A percentile compares a stretch with the other conserved stretches of the same genome.
phyloP scores from a whole-genome alignment of 2,888 invertebrate genomes.

The Cecidostiba fungosa region DNA sequence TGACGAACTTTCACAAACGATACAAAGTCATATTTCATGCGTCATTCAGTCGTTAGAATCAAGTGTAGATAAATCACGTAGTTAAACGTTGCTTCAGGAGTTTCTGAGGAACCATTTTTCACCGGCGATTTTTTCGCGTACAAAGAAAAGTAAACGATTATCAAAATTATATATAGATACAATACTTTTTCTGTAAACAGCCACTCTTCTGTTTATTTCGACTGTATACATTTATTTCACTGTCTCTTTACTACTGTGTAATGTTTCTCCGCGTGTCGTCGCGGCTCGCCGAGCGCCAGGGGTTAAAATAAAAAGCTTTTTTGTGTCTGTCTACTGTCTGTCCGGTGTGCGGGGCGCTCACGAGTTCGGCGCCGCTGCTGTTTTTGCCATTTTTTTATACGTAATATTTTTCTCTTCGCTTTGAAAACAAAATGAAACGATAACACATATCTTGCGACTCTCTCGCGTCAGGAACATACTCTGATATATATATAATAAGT shows the following conservation, averaged over 20 bases:
- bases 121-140: not conserved
- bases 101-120: constrained; percentile 44
- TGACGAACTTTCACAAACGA: not conserved
- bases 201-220: constrained; percentile 51
- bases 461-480: constrained; percentile 42
- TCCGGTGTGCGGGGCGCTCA: constrained; percentile 14
- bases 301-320: not conserved
- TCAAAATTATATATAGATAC: constrained; percentile 19
- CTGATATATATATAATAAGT: not conserved
- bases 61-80: not conserved
- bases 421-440: not conserved
- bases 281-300: constrained; percentile 32
- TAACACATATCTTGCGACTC: constrained; percentile 40
- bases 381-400: constrained; percentile 21
- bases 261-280: constrained; percentile 29
- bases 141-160: constrained; percentile 11
- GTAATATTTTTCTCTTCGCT: constrained; percentile 36
- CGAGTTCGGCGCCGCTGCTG: constrained; percentile 22
- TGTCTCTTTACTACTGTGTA: constrained; percentile 36
- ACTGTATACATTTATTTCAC: constrained; percentile 48
- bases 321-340: not conserved
- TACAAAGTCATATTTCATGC: not conserved
- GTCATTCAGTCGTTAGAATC: constrained; percentile 7
- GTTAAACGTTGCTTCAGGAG: constrained; percentile 20
- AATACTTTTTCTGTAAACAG: constrained; percentile 14